A percentile compares a stretch with the other conserved stretches of the same genome.
phyloP scores from a whole-genome alignment of 2,888 invertebrate genomes.

The Thera obeliscata region DNA sequence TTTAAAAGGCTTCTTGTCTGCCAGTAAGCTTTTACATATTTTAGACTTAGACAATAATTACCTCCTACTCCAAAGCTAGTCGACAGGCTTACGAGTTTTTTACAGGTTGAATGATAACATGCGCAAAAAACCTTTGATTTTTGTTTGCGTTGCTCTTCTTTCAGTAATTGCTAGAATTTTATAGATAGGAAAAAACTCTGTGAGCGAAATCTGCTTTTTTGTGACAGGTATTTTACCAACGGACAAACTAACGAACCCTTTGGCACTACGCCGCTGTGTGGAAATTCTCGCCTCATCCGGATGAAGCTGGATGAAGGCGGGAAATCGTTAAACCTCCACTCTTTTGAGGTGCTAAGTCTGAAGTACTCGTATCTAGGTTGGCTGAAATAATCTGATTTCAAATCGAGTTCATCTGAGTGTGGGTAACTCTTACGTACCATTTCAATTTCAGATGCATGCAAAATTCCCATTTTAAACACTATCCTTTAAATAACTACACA shows the following conservation, averaged over 20 bases:
- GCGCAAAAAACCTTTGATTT: background rate
- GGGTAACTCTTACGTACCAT: background rate
- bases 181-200: background rate
- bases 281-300: conserved; percentile 27
- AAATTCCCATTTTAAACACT: too few species aligned
- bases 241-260: conserved; percentile 40
- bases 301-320: conserved; percentile 14
- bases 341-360: conserved; percentile 28
- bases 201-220: background rate
- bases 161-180: background rate
- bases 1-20: conserved; percentile 25
- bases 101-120: background rate
- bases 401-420: conserved; percentile 8
- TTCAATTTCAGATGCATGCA: background rate
- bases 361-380: conserved; percentile 13
- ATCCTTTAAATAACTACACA: too few species aligned
- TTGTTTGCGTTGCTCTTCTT: background rate
- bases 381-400: conserved; percentile 18
- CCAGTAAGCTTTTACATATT: conserved; percentile 2
- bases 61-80: background rate
- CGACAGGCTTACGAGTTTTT: background rate
- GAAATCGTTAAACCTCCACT: conserved; percentile 37
- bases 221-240: conserved; percentile 6
- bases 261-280: conserved; percentile 24
- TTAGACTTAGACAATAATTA: background rate